Evolutionary conservation across 1,140 invertebrate species (phyloP).

Genomic region (Eumeta japonica): DNA sequence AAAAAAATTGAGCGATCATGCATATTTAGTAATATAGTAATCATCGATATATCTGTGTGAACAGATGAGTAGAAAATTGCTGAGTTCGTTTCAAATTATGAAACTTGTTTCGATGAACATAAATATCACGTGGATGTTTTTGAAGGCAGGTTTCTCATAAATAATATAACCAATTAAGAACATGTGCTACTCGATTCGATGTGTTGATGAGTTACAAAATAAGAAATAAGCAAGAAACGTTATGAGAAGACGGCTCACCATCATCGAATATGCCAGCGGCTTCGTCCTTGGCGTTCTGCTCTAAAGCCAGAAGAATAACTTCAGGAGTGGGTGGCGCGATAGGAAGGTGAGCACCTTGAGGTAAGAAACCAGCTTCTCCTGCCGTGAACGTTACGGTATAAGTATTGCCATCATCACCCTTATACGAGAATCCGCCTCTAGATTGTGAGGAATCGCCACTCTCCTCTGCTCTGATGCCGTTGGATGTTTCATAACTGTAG

Average conservation of each 20-base stretch:
- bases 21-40: too few relatives aligned
- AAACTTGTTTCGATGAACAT: too few relatives aligned
- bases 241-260: conserved; percentile 29
- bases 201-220: too few relatives aligned
- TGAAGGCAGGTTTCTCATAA: too few relatives aligned
- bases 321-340: conserved; percentile 72
- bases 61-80: too few relatives aligned
- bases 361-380: conserved; percentile 75
- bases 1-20: too few relatives aligned
- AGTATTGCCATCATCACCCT: conserved; percentile 66
- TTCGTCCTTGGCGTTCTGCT: conserved; percentile 39
- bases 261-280: conserved; percentile 49
- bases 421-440: conserved; percentile 34
- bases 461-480: conserved; percentile 36
- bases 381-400: conserved; percentile 73
- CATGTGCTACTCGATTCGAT: too few relatives aligned
- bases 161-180: too few relatives aligned
- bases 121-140: too few relatives aligned
- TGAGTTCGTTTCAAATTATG: too few relatives aligned
- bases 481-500: conserved; percentile 39
- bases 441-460: conserved; percentile 20
- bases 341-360: conserved; percentile 71
- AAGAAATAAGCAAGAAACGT: too few relatives aligned
- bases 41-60: too few relatives aligned
- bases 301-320: conserved; percentile 38